Evolutionary conservation across 2,113 vertebrate species (phyloP).

Genomic region (Tragulus kanchil): DNA sequence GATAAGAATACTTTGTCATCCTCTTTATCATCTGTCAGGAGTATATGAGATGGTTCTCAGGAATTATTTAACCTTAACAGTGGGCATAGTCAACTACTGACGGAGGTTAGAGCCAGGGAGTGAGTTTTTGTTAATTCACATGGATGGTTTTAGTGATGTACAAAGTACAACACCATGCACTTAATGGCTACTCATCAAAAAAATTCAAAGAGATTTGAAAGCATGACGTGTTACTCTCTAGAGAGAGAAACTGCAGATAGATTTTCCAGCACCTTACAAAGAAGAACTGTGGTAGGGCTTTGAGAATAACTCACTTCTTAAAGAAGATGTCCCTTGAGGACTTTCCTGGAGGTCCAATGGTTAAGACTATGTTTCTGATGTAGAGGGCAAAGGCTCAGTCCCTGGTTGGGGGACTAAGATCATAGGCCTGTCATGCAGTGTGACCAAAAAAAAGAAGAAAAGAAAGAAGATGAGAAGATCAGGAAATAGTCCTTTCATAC

Average conservation of each 20-base stretch:
- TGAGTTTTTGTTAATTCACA: background rate
- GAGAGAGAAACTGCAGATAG: background rate
- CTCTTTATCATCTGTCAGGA: background rate
- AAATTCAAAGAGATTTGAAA: background rate
- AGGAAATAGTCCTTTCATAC: background rate
- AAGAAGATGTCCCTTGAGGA: background rate
- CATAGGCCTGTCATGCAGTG: background rate
- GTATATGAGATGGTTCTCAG: background rate
- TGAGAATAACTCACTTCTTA: slow-evolving; percentile 5
- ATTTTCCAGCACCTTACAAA: background rate
- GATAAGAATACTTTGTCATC: background rate
- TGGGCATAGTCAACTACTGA: background rate
- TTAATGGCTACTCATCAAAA: background rate
- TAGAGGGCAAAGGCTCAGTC: background rate
- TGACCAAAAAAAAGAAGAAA: background rate
- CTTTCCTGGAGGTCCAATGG: fast-evolving
- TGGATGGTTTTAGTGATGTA: background rate
- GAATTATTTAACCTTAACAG: background rate
- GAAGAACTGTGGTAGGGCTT: background rate
- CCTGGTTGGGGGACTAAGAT: background rate
- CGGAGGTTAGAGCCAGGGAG: background rate
- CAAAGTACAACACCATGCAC: background rate
- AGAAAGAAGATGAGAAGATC: background rate
- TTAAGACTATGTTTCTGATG: background rate
- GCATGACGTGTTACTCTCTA: background rate